Conservation (phyloP, 2,797 vertebrate species). For the Arremon brunneinucha region DNA sequence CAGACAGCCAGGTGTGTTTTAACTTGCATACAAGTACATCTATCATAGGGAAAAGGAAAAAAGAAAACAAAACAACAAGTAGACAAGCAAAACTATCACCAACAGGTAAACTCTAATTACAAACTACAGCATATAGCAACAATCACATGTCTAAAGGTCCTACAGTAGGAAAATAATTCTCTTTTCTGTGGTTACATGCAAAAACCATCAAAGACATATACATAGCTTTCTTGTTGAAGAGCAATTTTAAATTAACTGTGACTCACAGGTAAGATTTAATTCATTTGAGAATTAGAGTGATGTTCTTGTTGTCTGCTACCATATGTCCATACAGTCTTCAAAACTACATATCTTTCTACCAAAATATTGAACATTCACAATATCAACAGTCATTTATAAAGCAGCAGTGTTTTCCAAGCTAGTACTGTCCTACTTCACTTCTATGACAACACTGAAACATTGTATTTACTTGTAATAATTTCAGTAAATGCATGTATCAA, state of each 20-base stretch:
- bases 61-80: background rate
- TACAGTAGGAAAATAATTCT: background rate
- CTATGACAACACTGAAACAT: background rate
- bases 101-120: background rate
- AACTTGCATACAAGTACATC: constrained; percentile 86
- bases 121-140: background rate
- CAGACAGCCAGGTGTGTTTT: constrained; percentile 85
- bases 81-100: background rate
- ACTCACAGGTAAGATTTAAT: background rate
- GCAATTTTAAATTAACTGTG: background rate
- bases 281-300: background rate
- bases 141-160: background rate
- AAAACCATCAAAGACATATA: background rate
- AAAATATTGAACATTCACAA: background rate
- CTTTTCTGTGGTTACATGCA: background rate
- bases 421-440: background rate
- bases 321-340: fast-evolving
- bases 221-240: background rate
- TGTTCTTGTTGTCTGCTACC: background rate
- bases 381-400: background rate
- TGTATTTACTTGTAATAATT: background rate
- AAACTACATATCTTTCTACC: background rate
- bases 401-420: background rate
- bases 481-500: background rate
- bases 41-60: constrained; percentile 35